Conservation (phyloP, 2,888 invertebrate species). For the Andricus quercusramuli region DNA sequence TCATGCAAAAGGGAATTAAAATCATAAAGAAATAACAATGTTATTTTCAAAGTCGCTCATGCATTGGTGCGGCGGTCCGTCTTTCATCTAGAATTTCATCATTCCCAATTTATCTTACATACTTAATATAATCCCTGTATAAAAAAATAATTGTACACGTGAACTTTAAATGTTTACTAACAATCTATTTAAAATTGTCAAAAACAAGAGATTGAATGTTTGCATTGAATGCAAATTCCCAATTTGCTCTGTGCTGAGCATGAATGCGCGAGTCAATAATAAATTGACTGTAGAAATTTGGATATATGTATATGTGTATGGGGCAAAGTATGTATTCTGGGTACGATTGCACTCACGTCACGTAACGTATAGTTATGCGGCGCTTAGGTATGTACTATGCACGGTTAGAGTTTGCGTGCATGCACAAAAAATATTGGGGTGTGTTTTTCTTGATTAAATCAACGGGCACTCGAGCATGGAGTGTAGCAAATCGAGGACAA, state of each 20-base stretch:
- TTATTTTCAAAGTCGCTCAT: no score
- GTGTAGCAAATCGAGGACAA: slow-evolving; percentile 54
- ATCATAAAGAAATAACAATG: no score
- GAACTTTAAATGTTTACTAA: slow-evolving; percentile 6
- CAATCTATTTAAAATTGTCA: not conserved
- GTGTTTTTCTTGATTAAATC: slow-evolving; percentile 63
- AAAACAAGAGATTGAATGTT: slow-evolving; percentile 25
- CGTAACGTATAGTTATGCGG: slow-evolving; percentile 28
- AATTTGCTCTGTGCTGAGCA: slow-evolving; percentile 32
- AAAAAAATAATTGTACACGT: not conserved
- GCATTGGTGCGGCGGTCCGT: no score
- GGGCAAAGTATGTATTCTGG: slow-evolving; percentile 30
- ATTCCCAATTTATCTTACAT: no score
- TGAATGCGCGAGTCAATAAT: slow-evolving; percentile 31
- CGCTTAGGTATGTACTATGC: slow-evolving; percentile 3
- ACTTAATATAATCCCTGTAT: no score
- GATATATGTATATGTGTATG: slow-evolving; percentile 4
- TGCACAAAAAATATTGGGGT: slow-evolving; percentile 30
- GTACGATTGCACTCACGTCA: slow-evolving; percentile 31
- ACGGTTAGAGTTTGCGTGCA: slow-evolving; percentile 13
- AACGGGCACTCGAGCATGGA: slow-evolving; percentile 42
- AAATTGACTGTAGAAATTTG: slow-evolving; percentile 33
- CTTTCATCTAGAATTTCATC: no score
- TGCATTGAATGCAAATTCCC: slow-evolving; percentile 36
- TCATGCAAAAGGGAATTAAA: no score